Base-by-base conservation (phyloP, 2,888 invertebrate genomes). In the Lasioglossum morio region DNA sequence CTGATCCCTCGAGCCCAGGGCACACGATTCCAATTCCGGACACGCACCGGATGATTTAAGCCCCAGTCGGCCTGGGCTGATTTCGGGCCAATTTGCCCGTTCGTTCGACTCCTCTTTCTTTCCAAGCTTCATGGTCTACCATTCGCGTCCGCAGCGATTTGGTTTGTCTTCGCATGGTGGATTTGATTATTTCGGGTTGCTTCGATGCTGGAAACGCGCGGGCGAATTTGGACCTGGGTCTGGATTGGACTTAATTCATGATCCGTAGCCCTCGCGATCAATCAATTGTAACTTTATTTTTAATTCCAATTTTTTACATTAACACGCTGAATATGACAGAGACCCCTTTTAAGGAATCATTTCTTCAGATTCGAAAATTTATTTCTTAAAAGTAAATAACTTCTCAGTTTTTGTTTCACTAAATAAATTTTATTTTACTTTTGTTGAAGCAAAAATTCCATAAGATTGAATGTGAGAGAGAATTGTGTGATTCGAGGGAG, bases 1-100 rank as follows among this genome's bases (percentile, higher is more conserved):
- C 60, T 2, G 30, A 30, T 63, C 53, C 5, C 34, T 12, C 16
- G 12, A 12, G 23, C 27, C 12, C n/a, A n/a, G 19, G 27, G 4
- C 40, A 40, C 66, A 5, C n/a, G 1, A 43, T 10, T 10, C 40
- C 19, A 69, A 69, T 69, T 76, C 40, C 37, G 30, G 46, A 46
- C 76, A 76, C 76, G 60, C 76, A 63, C 63, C 63, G 46, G 46
- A 46, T 30, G 14, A 76, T 63, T 76, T 46, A 76, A 63, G 43
- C 76, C 40, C 30, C 30, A 14, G 14, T 23, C 60, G 19, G 27
- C 43, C 40, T 23, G 19, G 27, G 43, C 40, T 14, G 40, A 40
- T 27, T 66, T 63, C 30, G 23, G 60, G 23, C 19, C 46, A 76
- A 60, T 43, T 46, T 60, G 27, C 27, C 60, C 30, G 43, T 5